phyloP scores from a whole-genome alignment of 2,888 invertebrate species.

The Cephus pulcher region DNA sequence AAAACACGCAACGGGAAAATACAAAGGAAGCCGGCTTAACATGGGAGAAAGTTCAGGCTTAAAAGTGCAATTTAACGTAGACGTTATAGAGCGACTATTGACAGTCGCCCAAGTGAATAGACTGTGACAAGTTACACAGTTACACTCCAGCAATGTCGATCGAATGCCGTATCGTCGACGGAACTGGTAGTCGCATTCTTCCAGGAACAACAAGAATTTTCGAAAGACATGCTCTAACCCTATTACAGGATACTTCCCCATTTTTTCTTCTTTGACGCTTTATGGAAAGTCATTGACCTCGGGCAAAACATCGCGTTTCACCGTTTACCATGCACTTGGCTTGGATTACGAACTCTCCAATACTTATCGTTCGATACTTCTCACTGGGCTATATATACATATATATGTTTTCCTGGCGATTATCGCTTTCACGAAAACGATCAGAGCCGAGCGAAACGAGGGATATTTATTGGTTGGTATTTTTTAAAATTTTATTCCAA shows the following conservation, averaged over 20 bases:
- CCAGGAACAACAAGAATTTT: neutral
- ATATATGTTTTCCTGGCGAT: neutral
- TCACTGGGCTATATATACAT: neutral
- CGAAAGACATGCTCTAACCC: neutral
- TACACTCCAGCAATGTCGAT: neutral
- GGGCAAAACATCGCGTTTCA: neutral
- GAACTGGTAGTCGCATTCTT: neutral
- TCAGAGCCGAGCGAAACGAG: slow-evolving; percentile 6
- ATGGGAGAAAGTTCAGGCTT: neutral
- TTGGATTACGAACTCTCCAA: neutral
- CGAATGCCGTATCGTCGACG: neutral
- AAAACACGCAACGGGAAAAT: neutral
- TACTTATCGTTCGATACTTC: neutral
- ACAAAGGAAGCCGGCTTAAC: neutral
- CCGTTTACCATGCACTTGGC: neutral
- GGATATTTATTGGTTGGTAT: neutral
- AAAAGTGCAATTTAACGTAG: neutral
- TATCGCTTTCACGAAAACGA: neutral
- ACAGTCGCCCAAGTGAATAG: neutral
- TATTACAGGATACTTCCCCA: neutral
- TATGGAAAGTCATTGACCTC: neutral
- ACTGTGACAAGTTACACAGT: neutral
- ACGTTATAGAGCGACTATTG: neutral
- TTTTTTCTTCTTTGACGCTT: neutral
- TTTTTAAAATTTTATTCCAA: neutral